Conservation (phyloP, 2,797 vertebrate species). For the Intellagama lesueurii region DNA sequence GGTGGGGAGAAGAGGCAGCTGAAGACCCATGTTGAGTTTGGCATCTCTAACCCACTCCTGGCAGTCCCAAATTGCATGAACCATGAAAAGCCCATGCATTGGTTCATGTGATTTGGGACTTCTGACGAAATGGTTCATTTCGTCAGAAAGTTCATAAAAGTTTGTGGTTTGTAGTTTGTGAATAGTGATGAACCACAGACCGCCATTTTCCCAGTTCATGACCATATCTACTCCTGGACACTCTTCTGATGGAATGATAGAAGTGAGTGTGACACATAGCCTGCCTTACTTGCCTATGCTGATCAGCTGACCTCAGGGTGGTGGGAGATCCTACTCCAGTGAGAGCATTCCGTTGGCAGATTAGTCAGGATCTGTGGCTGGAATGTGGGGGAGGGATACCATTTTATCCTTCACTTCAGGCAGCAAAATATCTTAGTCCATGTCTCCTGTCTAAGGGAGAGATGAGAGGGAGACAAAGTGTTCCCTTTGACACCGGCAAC, state of each 20-base stretch:
- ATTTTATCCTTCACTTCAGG: not conserved
- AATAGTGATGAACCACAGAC: too few relatives aligned
- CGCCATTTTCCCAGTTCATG: too few relatives aligned
- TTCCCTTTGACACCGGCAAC: not conserved
- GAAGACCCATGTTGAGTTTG: too few relatives aligned
- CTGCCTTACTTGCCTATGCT: not conserved
- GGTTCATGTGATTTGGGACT: too few relatives aligned
- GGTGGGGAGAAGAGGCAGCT: too few relatives aligned
- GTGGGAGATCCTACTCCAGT: not conserved
- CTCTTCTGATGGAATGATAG: not conserved
- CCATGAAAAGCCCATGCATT: too few relatives aligned
- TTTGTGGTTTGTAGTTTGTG: too few relatives aligned
- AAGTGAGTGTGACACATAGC: not conserved
- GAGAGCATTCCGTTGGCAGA: not conserved
- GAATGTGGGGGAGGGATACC: not conserved
- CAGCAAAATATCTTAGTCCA: not conserved
- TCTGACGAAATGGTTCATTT: too few relatives aligned
- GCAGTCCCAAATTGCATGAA: too few relatives aligned
- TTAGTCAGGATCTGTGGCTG: not conserved
- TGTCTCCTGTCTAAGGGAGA: not conserved
- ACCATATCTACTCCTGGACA: too few relatives aligned
- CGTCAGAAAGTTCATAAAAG: too few relatives aligned
- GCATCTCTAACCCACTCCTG: too few relatives aligned
- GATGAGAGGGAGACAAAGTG: not conserved
- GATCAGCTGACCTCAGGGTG: not conserved